Base-by-base conservation (phyloP, 1,140 invertebrate species). In the Zaprionus davidi region DNA sequence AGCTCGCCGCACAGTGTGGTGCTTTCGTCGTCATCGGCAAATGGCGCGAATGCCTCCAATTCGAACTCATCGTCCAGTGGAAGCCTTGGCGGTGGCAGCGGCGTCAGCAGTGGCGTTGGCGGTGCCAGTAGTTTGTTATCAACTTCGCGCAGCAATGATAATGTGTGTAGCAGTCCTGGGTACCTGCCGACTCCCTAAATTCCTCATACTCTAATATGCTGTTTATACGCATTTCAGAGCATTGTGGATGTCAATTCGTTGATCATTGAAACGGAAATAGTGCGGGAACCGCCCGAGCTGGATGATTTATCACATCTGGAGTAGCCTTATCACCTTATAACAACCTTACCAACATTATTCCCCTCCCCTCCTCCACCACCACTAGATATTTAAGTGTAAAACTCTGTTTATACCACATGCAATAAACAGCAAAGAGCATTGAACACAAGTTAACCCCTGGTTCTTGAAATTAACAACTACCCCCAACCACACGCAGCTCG, bases 271-370 rank as follows among this genome's bases (percentile, higher is more conserved):
- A 91, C 91, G 64, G 91, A 92, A 78, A 77, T 91, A 34, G 80
- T 91, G 46, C 85, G 91, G 44, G 76, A 72, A 28, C 85, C 91
- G 59, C 91, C 91, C 41, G 85, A 88, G 64, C 77, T 80, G 67
- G 91, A 92, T 75, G 91, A 92, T 78, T 79, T 92, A 51, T 88
- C 91, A 38, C 91, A 92, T 80, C 76, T 92, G 85, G 91, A 92
- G 58, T 91, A 81, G 72, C 49, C 68, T 71, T 71, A 71, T 24
- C 36, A 24, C n/a, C 7, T 15, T 31, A 28, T 6, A 34, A 36
- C 69, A 34, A 36, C 69, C 31, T n/a, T 31, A 26, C 56, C 11
- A 24, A 5, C 46, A 51, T n/a, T 22, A 17, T 13, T 26, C 28
- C 12, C 20, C 55, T 38, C 46, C 22, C 7, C 28, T 26, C n/a